Conservation (phyloP, 2,113 vertebrate species). For the Parotia lawesii region DNA sequence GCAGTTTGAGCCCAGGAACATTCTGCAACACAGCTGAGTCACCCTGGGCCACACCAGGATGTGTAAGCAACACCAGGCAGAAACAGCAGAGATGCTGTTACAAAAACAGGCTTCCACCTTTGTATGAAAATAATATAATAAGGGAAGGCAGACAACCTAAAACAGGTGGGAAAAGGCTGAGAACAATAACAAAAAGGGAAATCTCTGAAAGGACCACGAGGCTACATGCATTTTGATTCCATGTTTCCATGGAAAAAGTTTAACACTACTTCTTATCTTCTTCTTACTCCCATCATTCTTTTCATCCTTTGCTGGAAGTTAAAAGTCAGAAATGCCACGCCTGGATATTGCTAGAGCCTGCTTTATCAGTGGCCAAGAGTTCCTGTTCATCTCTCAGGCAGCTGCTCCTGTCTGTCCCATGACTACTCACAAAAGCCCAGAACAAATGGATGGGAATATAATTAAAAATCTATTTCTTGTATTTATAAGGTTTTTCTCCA, state of each 20-base stretch:
- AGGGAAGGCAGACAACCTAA: neutral
- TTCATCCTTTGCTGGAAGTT: neutral
- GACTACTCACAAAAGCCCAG: neutral
- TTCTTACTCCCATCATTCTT: neutral
- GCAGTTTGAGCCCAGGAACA: neutral
- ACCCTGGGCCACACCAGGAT: neutral
- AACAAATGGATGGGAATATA: neutral
- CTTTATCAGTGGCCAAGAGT: neutral
- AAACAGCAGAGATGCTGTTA: neutral
- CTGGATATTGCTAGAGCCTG: neutral
- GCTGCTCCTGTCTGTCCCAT: neutral
- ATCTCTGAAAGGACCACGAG: neutral
- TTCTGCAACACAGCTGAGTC: neutral
- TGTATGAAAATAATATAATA: neutral
- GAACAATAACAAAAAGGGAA: neutral
- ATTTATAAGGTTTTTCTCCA: neutral
- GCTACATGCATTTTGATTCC: neutral
- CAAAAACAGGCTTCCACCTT: neutral
- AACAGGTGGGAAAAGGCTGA: neutral
- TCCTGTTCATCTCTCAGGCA: neutral
- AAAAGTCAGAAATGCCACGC: neutral
- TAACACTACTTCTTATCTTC: neutral
- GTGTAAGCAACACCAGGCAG: neutral
- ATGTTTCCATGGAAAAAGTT: slow-evolving; percentile 2
- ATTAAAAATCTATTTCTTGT: neutral